Evolutionary conservation across 2,113 vertebrate genomes (phyloP).

Genomic region (Oryzias javanicus): DNA sequence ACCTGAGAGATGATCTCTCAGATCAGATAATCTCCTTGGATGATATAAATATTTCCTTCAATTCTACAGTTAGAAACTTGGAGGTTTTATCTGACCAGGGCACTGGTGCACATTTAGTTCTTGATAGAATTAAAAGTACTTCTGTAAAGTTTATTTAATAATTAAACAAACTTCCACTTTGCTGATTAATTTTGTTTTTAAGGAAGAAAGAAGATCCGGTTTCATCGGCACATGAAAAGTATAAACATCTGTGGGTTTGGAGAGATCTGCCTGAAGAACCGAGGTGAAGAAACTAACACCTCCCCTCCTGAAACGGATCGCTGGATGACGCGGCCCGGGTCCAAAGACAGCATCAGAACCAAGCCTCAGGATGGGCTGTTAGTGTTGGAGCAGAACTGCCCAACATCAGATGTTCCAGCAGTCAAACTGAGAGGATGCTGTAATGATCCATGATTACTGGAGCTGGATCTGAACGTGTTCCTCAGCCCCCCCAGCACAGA

Average conservation of each 20-base stretch:
- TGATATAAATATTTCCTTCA: too few species aligned
- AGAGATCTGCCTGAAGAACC: not conserved
- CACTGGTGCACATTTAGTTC: too few species aligned
- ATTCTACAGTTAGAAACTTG: too few species aligned
- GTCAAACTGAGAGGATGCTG: constrained; percentile 7
- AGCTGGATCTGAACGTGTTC: constrained; percentile 35
- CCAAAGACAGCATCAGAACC: not conserved
- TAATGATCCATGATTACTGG: constrained; percentile 20
- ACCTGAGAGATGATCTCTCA: too few species aligned
- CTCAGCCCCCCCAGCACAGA: constrained; percentile 33
- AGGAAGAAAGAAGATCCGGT: too few species aligned
- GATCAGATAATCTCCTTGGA: too few species aligned
- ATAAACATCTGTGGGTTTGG: not conserved
- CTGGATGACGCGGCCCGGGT: not conserved
- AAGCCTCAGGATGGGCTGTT: not conserved
- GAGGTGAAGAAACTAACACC: not conserved
- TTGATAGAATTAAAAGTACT: too few species aligned
- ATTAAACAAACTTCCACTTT: too few species aligned
- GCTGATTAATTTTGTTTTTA: too few species aligned
- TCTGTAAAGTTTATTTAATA: too few species aligned
- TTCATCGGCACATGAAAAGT: too few species aligned
- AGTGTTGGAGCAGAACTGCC: constrained; percentile 11
- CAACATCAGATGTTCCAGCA: constrained; percentile 25
- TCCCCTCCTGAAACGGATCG: not conserved
- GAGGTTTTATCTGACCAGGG: too few species aligned